Conservation (phyloP, 2,888 invertebrate genomes). For the Cremastinae sp. region DNA sequence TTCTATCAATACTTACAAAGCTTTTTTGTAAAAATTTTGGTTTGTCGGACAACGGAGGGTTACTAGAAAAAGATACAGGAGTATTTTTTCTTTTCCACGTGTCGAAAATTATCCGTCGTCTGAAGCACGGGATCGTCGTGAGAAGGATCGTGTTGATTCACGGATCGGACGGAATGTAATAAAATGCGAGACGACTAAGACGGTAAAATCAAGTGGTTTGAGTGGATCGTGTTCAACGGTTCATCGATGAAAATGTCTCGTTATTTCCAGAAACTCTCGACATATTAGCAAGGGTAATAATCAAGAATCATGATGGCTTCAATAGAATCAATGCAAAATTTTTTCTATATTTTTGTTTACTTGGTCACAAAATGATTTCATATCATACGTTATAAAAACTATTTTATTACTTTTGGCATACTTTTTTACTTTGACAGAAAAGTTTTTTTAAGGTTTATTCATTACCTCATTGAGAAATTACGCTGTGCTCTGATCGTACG, state of each 20-base stretch:
- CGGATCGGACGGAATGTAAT: neutral
- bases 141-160: neutral
- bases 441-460: too few species aligned
- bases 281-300: constrained; percentile 10
- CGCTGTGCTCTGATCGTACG: too few species aligned
- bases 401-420: too few species aligned
- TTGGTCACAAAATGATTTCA: too few species aligned
- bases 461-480: too few species aligned
- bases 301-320: too few species aligned
- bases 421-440: too few species aligned
- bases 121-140: neutral
- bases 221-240: constrained; percentile 20
- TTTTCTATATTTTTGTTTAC: too few species aligned
- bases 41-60: neutral
- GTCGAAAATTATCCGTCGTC: too few species aligned
- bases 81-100: neutral
- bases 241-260: constrained; percentile 46
- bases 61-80: neutral
- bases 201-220: constrained; percentile 10
- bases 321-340: too few species aligned
- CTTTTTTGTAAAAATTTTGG: neutral
- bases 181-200: neutral
- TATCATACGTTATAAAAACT: too few species aligned
- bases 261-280: constrained; percentile 36
- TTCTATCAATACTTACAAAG: neutral